phyloP scores from a whole-genome alignment of 2,888 invertebrate species.

The Cephalotes varians region DNA sequence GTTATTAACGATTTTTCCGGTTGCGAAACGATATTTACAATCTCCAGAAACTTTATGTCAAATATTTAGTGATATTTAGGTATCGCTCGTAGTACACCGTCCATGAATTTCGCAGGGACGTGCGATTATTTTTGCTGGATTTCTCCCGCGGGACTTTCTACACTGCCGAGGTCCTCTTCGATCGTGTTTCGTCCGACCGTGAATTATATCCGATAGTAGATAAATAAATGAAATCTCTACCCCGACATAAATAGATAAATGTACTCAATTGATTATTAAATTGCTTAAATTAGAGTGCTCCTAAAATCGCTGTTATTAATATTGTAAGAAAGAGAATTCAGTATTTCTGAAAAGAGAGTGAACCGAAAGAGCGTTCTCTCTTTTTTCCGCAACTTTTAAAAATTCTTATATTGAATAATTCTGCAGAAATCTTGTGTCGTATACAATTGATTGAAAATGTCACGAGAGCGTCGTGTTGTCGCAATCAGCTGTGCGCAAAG shows the following conservation, averaged over 20 bases:
- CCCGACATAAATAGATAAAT: not conserved
- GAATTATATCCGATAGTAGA: constrained; percentile 20
- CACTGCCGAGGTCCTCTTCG: constrained; percentile 30
- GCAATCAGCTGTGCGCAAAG: not conserved
- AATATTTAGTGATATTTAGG: constrained; percentile 63
- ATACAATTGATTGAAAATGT: not conserved
- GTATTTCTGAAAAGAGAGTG: not conserved
- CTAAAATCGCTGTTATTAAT: not conserved
- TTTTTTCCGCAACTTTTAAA: not conserved
- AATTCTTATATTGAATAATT: not conserved
- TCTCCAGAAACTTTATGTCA: constrained; percentile 51
- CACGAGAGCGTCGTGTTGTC: constrained; percentile 6
- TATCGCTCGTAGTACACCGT: not conserved
- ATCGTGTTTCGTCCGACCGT: constrained; percentile 31
- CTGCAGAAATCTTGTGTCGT: no score
- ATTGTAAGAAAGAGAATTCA: not conserved
- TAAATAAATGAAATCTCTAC: constrained; percentile 4
- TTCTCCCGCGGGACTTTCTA: constrained; percentile 34
- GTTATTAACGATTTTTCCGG: not conserved
- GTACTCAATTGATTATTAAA: not conserved
- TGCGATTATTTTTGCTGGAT: constrained; percentile 60
- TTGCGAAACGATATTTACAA: constrained; percentile 20
- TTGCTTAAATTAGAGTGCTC: not conserved
- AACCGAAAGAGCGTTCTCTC: not conserved
- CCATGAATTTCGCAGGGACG: constrained; percentile 65